Evolutionary conservation across 2,113 vertebrate species (phyloP).

Genomic region (Symphodus melops): DNA sequence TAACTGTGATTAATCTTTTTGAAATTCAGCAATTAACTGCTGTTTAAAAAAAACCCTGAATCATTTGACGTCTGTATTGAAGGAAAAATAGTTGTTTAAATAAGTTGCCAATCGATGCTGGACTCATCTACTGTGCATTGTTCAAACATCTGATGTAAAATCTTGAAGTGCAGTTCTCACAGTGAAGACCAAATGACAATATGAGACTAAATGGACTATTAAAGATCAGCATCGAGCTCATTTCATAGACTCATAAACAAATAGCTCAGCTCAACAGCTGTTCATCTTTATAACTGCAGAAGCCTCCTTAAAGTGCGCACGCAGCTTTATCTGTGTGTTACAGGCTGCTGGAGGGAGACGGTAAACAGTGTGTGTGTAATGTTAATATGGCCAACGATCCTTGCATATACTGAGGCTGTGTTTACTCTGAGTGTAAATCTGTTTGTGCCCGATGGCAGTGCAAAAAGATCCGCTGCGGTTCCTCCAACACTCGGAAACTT

Average conservation of each 20-base stretch:
- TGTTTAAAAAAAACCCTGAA: too few species aligned
- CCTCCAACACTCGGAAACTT: slow-evolving; percentile 42
- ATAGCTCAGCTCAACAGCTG: not conserved
- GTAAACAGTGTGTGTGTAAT: not conserved
- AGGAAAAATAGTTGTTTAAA: too few species aligned
- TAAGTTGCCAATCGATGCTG: too few species aligned
- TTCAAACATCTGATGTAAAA: too few species aligned
- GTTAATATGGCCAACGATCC: not conserved
- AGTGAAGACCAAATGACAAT: not conserved
- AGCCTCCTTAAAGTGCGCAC: not conserved
- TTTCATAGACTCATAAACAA: not conserved
- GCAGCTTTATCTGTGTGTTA: slow-evolving; percentile 2
- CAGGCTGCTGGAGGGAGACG: not conserved
- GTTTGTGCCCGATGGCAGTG: slow-evolving; percentile 6
- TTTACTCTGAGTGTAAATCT: not conserved
- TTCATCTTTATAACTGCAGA: slow-evolving; percentile 8
- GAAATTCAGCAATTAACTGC: too few species aligned
- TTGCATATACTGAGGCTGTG: not conserved
- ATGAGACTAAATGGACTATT: not conserved
- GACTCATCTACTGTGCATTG: too few species aligned
- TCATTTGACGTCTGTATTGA: too few species aligned
- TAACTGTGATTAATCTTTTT: too few species aligned
- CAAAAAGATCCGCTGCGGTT: slow-evolving; percentile 40
- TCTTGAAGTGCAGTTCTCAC: not conserved
- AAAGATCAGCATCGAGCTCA: not conserved